These are phyloP conservation scores for Drosophila navojoa DNA, from an alignment of 1,140 invertebrate species.

Conservation along the genomic window DNA sequence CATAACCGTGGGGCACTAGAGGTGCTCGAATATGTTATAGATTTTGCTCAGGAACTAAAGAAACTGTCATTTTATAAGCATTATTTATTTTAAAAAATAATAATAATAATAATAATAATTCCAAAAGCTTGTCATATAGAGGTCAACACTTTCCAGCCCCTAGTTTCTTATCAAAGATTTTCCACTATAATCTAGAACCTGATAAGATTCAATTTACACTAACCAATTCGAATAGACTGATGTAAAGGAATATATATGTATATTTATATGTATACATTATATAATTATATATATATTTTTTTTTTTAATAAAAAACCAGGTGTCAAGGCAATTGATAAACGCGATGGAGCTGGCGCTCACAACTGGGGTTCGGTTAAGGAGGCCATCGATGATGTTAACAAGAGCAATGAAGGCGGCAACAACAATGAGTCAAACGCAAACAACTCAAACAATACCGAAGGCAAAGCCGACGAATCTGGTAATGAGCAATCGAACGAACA, in stretches of 20 bases:
- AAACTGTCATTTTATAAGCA: neutral
- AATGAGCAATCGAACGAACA: conserved; percentile 85
- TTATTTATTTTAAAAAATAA: neutral
- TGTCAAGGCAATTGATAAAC: conserved; percentile 96
- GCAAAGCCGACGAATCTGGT: conserved; percentile 83
- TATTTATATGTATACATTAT: neutral
- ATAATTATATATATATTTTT: neutral
- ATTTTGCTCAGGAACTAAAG: neutral
- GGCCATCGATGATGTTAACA: conserved; percentile 90
- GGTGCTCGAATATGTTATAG: neutral
- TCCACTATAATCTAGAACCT: neutral
- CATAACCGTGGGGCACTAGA: neutral
- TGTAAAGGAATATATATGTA: conserved; percentile 2
- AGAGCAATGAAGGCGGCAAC: conserved; percentile 84
- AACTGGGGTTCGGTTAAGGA: conserved; percentile 98
- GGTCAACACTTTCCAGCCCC: neutral
- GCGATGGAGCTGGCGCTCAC: conserved; percentile 95
- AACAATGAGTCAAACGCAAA: conserved; percentile 78
- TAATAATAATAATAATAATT: neutral
- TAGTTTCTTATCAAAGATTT: conserved; percentile 3
- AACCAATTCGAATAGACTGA: neutral
- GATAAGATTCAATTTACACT: conserved; percentile 6
- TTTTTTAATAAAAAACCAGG: conserved; percentile 84
- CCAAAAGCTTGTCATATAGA: neutral
- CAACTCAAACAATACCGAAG: conserved; percentile 59